A percentile compares a stretch with the other conserved stretches of the same genome.
phyloP scores from a whole-genome alignment of 2,888 invertebrate genomes.

The Abrostola tripartita region DNA sequence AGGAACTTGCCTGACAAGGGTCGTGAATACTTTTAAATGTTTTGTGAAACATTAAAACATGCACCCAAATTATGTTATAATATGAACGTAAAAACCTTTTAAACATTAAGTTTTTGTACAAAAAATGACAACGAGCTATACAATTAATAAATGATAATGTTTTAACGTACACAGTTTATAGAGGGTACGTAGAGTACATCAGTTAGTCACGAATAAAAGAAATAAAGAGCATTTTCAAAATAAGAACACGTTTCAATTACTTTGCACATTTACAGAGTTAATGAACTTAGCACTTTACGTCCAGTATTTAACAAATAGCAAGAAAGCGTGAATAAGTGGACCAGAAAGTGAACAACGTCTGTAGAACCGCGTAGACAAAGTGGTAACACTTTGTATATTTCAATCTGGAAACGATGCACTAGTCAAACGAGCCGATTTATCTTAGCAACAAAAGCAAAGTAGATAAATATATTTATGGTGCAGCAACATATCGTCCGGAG shows the following conservation, averaged over 20 bases:
- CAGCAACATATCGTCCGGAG: slow-evolving; percentile 74
- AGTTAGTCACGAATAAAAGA: slow-evolving; percentile 32
- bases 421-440: slow-evolving; percentile 80
- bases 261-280: slow-evolving; percentile 44
- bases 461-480: slow-evolving; percentile 82
- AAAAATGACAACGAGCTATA: slow-evolving; percentile 28
- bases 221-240: slow-evolving; percentile 37
- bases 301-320: slow-evolving; percentile 53
- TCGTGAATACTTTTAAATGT: slow-evolving; percentile 66
- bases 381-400: slow-evolving; percentile 72
- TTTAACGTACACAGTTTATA: slow-evolving; percentile 19
- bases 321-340: slow-evolving; percentile 51
- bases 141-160: slow-evolving; percentile 28
- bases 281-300: slow-evolving; percentile 51
- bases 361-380: slow-evolving; percentile 65
- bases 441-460: slow-evolving; percentile 81
- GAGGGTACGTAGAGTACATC: slow-evolving; percentile 2
- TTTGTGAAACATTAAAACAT: slow-evolving; percentile 70
- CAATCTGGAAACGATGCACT: slow-evolving; percentile 73
- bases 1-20: slow-evolving; percentile 68
- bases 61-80: slow-evolving; percentile 69
- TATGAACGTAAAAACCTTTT: slow-evolving; percentile 43
- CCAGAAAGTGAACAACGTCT: slow-evolving; percentile 52
- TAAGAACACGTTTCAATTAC: slow-evolving; percentile 39
- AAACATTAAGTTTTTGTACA: slow-evolving; percentile 38